Evolutionary conservation across 2,797 vertebrate genomes (phyloP).

Genomic region (Sebastes oblongus): DNA sequence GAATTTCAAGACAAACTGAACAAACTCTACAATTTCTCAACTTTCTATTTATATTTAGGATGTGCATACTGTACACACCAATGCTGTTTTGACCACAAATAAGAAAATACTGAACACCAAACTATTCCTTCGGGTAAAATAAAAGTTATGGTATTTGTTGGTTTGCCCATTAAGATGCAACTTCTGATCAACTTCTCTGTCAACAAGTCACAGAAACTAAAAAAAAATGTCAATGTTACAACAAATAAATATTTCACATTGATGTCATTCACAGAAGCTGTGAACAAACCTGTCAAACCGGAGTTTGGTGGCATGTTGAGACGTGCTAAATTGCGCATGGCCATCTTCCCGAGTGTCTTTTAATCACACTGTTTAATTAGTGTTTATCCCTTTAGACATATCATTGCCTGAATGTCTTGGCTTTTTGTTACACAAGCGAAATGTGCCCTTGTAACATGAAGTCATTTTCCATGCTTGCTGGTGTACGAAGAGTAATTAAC

Average conservation of each 20-base stretch:
- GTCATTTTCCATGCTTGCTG: slow-evolving; percentile 57
- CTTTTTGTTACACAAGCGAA: slow-evolving; percentile 64
- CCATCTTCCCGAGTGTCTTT: slow-evolving; percentile 64
- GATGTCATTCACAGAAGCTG: slow-evolving; percentile 23
- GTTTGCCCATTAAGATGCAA: background rate
- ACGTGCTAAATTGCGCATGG: slow-evolving; percentile 68
- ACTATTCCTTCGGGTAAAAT: background rate
- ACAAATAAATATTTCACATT: background rate
- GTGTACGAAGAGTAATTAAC: slow-evolving; percentile 65
- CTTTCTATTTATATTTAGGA: background rate
- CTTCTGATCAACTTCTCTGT: background rate
- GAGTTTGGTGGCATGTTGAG: slow-evolving; percentile 35
- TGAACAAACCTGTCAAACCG: slow-evolving; percentile 32
- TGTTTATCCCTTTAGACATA: slow-evolving; percentile 71
- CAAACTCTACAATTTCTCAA: background rate
- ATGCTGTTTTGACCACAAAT: background rate
- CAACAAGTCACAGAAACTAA: background rate
- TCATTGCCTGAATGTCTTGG: slow-evolving; percentile 54
- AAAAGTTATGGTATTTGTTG: background rate
- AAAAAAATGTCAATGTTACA: background rate
- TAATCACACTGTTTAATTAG: slow-evolving; percentile 76
- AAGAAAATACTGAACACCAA: background rate
- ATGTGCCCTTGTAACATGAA: slow-evolving; percentile 64
- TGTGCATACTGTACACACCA: background rate
- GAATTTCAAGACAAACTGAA: background rate